Conservation (phyloP, 2,113 vertebrate species). For the Okapia johnstoni region DNA sequence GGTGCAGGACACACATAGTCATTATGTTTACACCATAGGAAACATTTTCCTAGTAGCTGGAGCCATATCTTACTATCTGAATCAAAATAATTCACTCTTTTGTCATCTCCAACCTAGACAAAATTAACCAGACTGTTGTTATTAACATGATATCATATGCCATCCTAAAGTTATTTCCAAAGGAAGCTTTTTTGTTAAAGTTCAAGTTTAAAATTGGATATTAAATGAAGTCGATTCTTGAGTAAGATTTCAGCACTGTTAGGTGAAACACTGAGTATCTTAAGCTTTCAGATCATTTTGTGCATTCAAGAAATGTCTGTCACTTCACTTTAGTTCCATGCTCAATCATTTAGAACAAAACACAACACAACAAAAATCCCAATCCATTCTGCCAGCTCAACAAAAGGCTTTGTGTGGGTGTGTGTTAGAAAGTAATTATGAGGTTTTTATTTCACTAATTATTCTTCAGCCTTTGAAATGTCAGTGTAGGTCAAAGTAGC, state of each 20-base stretch:
- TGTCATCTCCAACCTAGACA: neutral
- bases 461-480: constrained; percentile 79
- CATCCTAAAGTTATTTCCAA: constrained; percentile 1
- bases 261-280: constrained; percentile 19
- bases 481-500: constrained; percentile 76
- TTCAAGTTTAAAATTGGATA: neutral
- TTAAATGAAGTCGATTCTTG: constrained; percentile 34
- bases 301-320: constrained; percentile 45
- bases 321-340: constrained; percentile 60
- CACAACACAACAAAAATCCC: constrained; percentile 53
- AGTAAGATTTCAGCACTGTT: constrained; percentile 37
- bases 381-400: constrained; percentile 55
- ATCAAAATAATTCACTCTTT: neutral
- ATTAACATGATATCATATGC: neutral
- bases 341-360: constrained; percentile 60
- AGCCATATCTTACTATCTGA: neutral
- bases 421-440: constrained; percentile 73
- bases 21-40: neutral
- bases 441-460: constrained; percentile 81
- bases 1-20: neutral
- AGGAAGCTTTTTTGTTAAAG: neutral
- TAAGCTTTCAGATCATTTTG: constrained; percentile 33
- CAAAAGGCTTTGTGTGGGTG: constrained; percentile 68
- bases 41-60: neutral
- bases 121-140: neutral